A percentile compares a stretch with the other conserved stretches of the same genome.
Conservation (phyloP, 2,888 invertebrate genomes). For the Xestia xanthographa region DNA sequence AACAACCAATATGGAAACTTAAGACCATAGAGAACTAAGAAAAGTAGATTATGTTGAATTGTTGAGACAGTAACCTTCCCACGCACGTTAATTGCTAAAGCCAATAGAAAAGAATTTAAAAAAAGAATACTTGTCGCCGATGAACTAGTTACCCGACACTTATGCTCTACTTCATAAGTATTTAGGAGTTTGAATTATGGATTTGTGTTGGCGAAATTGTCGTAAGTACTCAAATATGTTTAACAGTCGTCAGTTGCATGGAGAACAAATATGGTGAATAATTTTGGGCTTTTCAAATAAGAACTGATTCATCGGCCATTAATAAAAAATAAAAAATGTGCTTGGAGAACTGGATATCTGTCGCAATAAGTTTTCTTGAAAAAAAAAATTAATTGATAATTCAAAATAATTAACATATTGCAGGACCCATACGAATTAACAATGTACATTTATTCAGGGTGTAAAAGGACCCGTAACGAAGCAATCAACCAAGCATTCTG, state of each 20-base stretch:
- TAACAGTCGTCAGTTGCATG: background rate
- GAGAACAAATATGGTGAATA: background rate
- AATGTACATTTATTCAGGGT: background rate
- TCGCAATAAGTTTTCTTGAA: background rate
- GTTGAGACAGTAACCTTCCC: conserved; percentile 45
- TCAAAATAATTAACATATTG: background rate
- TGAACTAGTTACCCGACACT: conserved; percentile 28
- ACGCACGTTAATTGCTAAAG: conserved; percentile 55
- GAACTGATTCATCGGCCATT: background rate
- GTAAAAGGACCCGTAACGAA: background rate
- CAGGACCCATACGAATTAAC: background rate
- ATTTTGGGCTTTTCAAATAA: background rate
- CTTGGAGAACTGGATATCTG: background rate
- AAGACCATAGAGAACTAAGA: conserved; percentile 31
- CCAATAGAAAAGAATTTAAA: conserved; percentile 46
- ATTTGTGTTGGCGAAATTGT: background rate
- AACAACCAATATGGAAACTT: conserved; percentile 5
- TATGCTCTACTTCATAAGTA: conserved; percentile 41
- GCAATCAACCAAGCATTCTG: background rate
- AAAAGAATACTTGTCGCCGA: conserved; percentile 23
- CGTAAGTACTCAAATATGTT: background rate
- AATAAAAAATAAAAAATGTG: background rate
- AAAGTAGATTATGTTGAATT: conserved; percentile 27
- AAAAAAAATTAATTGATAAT: background rate
- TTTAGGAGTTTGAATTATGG: conserved; percentile 33